A percentile compares a stretch with the other conserved stretches of the same genome.
phyloP scores from a whole-genome alignment of 2,797 vertebrate genomes.

The Neostethus bicornis region DNA sequence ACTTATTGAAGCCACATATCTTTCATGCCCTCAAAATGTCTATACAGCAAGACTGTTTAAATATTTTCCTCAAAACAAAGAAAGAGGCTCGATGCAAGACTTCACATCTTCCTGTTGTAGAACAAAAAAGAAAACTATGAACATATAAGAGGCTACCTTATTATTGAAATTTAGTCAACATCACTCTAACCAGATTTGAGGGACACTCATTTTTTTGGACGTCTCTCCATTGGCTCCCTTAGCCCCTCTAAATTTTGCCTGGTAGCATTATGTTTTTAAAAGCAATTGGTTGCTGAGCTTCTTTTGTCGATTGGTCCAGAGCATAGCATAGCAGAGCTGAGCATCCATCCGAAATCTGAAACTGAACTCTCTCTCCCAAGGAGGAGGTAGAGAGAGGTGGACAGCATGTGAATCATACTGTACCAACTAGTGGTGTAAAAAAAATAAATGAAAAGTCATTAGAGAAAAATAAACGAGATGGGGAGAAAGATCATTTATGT shows the following conservation, averaged over 20 bases:
- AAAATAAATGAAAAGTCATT: too few relatives aligned
- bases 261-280: slow-evolving; percentile 46
- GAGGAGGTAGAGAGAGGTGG: too few relatives aligned
- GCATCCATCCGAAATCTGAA: too few relatives aligned
- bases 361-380: too few relatives aligned
- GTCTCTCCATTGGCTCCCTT: slow-evolving; percentile 22
- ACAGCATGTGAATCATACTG: too few relatives aligned
- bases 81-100: too few relatives aligned
- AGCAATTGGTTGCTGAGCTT: too few relatives aligned
- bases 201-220: slow-evolving; percentile 24
- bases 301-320: too few relatives aligned
- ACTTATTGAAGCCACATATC: slow-evolving; percentile 12
- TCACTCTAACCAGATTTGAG: slow-evolving; percentile 23
- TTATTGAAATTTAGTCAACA: slow-evolving; percentile 54
- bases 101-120: background rate
- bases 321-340: too few relatives aligned
- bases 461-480: too few relatives aligned
- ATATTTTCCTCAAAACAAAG: slow-evolving; percentile 15
- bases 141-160: slow-evolving; percentile 24
- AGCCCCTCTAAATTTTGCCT: slow-evolving; percentile 29
- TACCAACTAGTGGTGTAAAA: too few relatives aligned
- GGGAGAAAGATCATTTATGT: too few relatives aligned
- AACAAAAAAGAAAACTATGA: background rate
- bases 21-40: background rate
- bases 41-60: background rate